Evolutionary conservation across 2,113 vertebrate genomes (phyloP).

Genomic region (Dromas ardeola): DNA sequence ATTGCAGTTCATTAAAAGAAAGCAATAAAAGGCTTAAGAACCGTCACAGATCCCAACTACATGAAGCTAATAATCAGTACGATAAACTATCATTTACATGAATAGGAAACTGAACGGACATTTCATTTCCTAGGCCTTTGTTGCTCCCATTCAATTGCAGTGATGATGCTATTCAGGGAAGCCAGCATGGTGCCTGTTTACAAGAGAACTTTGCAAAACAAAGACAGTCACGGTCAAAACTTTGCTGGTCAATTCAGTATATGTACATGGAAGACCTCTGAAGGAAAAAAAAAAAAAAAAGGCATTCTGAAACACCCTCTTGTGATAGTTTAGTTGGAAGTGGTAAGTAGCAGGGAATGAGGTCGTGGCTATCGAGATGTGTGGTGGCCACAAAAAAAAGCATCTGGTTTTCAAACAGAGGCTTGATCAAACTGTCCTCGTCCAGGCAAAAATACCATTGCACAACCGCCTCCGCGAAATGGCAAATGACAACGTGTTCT

Average conservation of each 20-base stretch:
- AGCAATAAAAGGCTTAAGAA: constrained; percentile 59
- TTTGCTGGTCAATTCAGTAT: constrained; percentile 65
- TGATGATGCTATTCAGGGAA: constrained; percentile 62
- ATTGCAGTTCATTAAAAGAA: constrained; percentile 29
- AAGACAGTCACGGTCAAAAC: constrained; percentile 78
- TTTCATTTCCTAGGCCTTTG: constrained; percentile 76
- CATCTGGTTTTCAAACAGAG: neutral
- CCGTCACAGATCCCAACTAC: neutral
- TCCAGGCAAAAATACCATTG: neutral
- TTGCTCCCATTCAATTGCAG: constrained; percentile 54
- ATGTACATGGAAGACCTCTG: constrained; percentile 59
- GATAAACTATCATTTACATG: constrained; percentile 67
- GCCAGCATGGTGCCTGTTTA: constrained; percentile 70
- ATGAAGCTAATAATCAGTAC: constrained; percentile 56
- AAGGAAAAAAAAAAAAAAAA: neutral
- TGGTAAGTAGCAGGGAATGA: neutral
- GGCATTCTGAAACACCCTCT: neutral
- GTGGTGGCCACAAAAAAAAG: neutral
- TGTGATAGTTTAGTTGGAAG: neutral
- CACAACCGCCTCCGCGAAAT: neutral
- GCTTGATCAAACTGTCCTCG: neutral
- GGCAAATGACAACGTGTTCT: neutral
- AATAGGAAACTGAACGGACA: constrained; percentile 66
- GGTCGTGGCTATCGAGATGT: neutral
- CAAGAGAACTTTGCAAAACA: constrained; percentile 79